Evolutionary conservation across 2,797 vertebrate genomes (phyloP).

Genomic region (Microctenopoma steveboyesi): DNA sequence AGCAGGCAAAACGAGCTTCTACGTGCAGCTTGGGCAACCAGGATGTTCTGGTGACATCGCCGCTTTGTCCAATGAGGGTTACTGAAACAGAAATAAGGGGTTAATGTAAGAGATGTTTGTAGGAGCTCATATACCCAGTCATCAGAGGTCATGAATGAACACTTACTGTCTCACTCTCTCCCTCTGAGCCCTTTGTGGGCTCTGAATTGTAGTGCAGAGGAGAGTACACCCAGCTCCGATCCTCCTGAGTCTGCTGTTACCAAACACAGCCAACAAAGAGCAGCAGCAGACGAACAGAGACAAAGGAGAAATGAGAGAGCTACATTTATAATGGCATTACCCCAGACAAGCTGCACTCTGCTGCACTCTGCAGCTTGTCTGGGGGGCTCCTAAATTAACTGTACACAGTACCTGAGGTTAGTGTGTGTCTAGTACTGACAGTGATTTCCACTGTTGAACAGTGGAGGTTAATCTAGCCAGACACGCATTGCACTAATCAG

Average conservation of each 20-base stretch:
- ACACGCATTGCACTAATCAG: conserved; percentile 12
- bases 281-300: conserved; percentile 24
- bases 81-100: conserved; percentile 54
- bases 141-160: neutral
- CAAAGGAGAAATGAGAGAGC: neutral
- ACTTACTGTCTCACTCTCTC: conserved; percentile 94
- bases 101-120: neutral
- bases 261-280: conserved; percentile 51
- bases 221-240: conserved; percentile 95
- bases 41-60: conserved; percentile 32
- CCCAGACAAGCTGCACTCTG: conserved; percentile 13
- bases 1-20: conserved; percentile 45
- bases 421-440: neutral
- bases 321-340: neutral
- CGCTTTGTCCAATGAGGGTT: conserved; percentile 50
- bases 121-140: neutral
- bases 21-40: conserved; percentile 53
- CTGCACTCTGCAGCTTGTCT: too few species aligned
- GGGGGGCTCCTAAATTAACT: neutral
- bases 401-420: neutral
- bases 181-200: conserved; percentile 88
- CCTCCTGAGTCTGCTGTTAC: conserved; percentile 88
- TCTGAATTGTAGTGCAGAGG: conserved; percentile 90
- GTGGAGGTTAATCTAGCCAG: conserved; percentile 12
- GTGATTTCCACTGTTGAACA: neutral